phyloP scores from a whole-genome alignment of 2,888 invertebrate genomes.

The Stenodema calcarata region DNA sequence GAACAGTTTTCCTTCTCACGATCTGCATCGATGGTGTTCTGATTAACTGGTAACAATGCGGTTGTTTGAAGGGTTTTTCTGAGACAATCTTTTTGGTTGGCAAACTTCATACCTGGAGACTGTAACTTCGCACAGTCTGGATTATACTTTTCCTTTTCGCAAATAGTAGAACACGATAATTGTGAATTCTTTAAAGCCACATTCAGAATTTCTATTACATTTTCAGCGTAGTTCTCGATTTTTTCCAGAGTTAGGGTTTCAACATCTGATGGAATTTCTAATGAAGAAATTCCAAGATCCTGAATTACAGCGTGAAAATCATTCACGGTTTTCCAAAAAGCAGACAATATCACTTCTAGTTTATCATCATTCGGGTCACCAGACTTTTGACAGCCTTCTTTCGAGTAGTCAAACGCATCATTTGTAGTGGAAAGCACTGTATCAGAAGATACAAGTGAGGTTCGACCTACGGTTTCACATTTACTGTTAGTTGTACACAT shows the following conservation, averaged over 20 bases:
- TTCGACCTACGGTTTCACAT: not conserved
- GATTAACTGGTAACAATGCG: not conserved
- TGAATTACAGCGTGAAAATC: not conserved
- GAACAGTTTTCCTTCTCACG: not conserved
- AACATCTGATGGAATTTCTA: not conserved
- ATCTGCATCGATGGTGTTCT: not conserved
- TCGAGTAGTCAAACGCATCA: not conserved
- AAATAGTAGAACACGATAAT: not conserved
- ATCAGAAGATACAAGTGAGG: not conserved
- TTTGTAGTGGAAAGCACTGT: not conserved
- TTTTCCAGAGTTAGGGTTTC: not conserved
- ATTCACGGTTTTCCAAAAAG: not conserved
- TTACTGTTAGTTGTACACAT: not conserved
- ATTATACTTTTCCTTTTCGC: not conserved
- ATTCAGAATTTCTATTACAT: not conserved
- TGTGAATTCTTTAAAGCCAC: not conserved
- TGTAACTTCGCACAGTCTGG: not conserved
- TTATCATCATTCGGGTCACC: not conserved
- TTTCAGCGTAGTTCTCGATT: not conserved
- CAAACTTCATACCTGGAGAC: not conserved
- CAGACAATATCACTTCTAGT: not conserved
- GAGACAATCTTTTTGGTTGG: not conserved
- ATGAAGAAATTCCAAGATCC: not conserved
- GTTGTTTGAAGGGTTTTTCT: not conserved
- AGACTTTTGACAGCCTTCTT: not conserved